phyloP scores from a whole-genome alignment of 2,888 invertebrate species.

The Synergus umbraculus region DNA sequence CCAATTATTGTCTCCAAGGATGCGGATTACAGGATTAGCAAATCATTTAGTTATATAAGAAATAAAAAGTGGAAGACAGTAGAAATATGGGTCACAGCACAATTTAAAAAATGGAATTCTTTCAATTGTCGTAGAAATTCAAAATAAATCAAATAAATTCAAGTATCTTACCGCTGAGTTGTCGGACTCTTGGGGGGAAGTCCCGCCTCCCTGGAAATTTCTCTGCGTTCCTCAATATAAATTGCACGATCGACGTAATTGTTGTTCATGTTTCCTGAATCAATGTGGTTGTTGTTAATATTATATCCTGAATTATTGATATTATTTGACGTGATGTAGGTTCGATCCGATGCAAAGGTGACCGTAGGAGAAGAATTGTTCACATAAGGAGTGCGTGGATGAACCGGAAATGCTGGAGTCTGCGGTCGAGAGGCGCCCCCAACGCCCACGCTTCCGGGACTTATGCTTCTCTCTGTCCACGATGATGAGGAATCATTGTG shows the following conservation, averaged over 20 bases:
- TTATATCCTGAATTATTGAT: slow-evolving; percentile 59
- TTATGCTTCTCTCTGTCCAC: slow-evolving; percentile 80
- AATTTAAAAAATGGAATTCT: not conserved
- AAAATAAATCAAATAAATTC: not conserved
- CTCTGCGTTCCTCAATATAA: slow-evolving; percentile 74
- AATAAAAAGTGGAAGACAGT: not conserved
- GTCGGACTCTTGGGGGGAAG: slow-evolving; percentile 90
- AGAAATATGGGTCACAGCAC: not conserved
- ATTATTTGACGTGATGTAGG: slow-evolving; percentile 66
- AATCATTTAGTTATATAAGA: slow-evolving; percentile 17
- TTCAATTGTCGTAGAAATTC: not conserved
- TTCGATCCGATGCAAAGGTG: slow-evolving; percentile 72
- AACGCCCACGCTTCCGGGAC: slow-evolving; percentile 79
- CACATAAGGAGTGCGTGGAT: slow-evolving; percentile 92
- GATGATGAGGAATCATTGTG: slow-evolving; percentile 83
- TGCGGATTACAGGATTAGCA: slow-evolving; percentile 11
- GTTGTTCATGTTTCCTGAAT: slow-evolving; percentile 63
- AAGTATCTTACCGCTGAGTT: slow-evolving; percentile 81
- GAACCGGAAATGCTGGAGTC: slow-evolving; percentile 96
- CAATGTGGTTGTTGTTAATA: slow-evolving; percentile 58
- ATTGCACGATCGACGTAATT: slow-evolving; percentile 71
- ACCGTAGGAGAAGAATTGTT: slow-evolving; percentile 86
- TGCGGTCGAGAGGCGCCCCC: slow-evolving; percentile 85
- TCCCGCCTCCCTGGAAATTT: slow-evolving; percentile 77
- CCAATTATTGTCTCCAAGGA: slow-evolving; percentile 34